phyloP scores from a whole-genome alignment of 2,888 invertebrate species.

The Poecilobothrus nobilitatus region DNA sequence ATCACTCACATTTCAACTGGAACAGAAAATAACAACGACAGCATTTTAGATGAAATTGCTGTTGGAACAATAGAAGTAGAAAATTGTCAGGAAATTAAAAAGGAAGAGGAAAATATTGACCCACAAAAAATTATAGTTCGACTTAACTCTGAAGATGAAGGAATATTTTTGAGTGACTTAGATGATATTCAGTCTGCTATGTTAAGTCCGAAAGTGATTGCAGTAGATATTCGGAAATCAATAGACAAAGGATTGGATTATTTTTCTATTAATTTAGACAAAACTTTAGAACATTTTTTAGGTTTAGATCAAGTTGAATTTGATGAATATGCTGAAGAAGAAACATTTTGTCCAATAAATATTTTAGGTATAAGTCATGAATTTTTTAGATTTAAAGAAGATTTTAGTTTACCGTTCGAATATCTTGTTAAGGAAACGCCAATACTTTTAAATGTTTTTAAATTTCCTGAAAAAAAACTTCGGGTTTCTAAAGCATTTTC shows the following conservation, averaged over 20 bases:
- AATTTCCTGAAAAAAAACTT: slow-evolving; percentile 27
- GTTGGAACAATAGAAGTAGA: background rate
- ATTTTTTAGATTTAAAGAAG: slow-evolving; percentile 11
- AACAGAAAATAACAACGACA: too few relatives aligned
- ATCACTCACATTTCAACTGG: too few relatives aligned
- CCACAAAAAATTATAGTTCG: slow-evolving; percentile 21
- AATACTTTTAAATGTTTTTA: slow-evolving; percentile 28
- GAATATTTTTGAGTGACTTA: slow-evolving; percentile 37
- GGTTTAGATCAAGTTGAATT: slow-evolving; percentile 16
- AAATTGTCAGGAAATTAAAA: background rate
- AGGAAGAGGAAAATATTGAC: background rate
- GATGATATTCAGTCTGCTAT: slow-evolving; percentile 33
- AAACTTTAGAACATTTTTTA: slow-evolving; percentile 26
- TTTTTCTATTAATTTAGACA: slow-evolving; percentile 25
- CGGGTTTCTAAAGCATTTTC: slow-evolving; percentile 26
- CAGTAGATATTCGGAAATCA: slow-evolving; percentile 31
- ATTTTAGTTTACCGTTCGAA: slow-evolving; percentile 21
- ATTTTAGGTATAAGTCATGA: background rate
- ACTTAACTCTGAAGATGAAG: slow-evolving; percentile 35
- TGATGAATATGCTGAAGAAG: background rate
- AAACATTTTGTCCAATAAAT: slow-evolving; percentile 11
- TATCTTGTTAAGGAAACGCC: slow-evolving; percentile 19
- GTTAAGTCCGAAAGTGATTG: slow-evolving; percentile 32
- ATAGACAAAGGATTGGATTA: background rate
- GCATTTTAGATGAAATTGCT: too few relatives aligned